Evolutionary conservation across 2,888 invertebrate genomes (phyloP), one percentile per base, ranked within the genome.

Genomic region (Troglohyphantes excavatus): DNA sequence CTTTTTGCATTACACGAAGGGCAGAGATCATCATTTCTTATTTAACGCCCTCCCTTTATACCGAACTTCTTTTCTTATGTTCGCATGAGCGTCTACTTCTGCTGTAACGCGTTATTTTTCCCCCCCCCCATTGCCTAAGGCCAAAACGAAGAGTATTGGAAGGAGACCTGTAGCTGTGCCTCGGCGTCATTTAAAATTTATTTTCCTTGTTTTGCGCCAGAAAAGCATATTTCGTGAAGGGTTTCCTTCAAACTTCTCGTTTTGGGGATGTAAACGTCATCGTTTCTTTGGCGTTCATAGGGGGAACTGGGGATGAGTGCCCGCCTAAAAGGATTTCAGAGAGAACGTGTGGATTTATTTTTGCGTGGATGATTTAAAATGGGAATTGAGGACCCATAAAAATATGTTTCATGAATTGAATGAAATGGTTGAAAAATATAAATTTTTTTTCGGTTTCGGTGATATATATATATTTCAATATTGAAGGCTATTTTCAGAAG

Each of bases 171-270:
- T 78, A 63, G 78, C 39, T 78, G 33, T 6, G 19, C 43, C 33
- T n/a, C n/a, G 43, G 26, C 13, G 65, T 78, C 63, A 63, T 78
- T 78, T 78, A 65, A 78, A 78, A 78, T 78, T 61, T 53, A 75
- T 61, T 75, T 78, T 43, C 5, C 63, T 78, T 78, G 63, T 78
- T 78, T 72, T 78, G 17, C 63, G 63, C 23, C n/a, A 13, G n/a
- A 17, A 53, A 53, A 53, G 53, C 17, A n/a, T n/a, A 53, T 53
- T 53, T 53, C n/a, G 53, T 13, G 17, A 53, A 17, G 53, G n/a
- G 5, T 53, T 53, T 13, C n/a, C n/a, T 53, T n/a, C 13, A 53
- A 53, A n/a, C 17, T 17, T 17, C n/a, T 53, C 53, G n/a, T 53
- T n/a, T n/a, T 53, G 13, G 53, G 53, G 53, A 53, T 53, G 53